Percentiles rank a stretch among this genome's conserved stretches.
phyloP scores from a whole-genome alignment of 64 coral and sea anemone genomes.

The Catalaphyllia jardinei region DNA sequence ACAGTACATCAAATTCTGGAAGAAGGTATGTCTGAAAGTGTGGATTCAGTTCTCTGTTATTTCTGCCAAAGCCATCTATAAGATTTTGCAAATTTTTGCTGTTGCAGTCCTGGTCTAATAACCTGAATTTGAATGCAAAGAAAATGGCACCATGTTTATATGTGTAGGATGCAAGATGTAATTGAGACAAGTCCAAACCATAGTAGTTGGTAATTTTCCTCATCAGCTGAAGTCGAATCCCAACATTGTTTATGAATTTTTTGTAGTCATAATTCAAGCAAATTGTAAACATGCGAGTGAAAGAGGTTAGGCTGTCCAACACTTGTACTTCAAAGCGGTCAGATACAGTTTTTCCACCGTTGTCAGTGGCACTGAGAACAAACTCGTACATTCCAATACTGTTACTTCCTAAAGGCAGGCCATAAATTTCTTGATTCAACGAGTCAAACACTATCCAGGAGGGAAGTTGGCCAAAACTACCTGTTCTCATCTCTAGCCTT shows the following conservation, averaged over 20 bases:
- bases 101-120: conserved; percentile 22
- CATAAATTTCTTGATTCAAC: conserved; percentile 67
- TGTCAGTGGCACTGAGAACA: conserved; percentile 63
- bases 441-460: conserved; percentile 71
- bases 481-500: conserved; percentile 54
- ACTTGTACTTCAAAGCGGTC: conserved; percentile 51
- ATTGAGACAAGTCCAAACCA: background rate
- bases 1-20: conserved; percentile 13
- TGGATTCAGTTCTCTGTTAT: conserved; percentile 6
- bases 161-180: conserved; percentile 39
- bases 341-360: background rate
- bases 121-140: conserved; percentile 62
- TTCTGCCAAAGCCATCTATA: conserved; percentile 46
- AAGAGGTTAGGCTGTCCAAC: background rate
- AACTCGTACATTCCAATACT: conserved; percentile 23
- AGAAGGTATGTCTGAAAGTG: conserved; percentile 1
- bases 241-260: conserved; percentile 55
- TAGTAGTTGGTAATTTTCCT: conserved; percentile 46
- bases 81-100: background rate
- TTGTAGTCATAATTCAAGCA: conserved; percentile 34
- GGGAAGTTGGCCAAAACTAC: background rate
- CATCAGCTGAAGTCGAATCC: conserved; percentile 42
- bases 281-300: conserved; percentile 63
- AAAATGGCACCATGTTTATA: conserved; percentile 11
- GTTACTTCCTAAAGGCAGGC: conserved; percentile 16